A percentile compares a stretch with the other conserved stretches of the same genome.
phyloP scores from a whole-genome alignment of 2,797 vertebrate species.

The Pangasius djambal region DNA sequence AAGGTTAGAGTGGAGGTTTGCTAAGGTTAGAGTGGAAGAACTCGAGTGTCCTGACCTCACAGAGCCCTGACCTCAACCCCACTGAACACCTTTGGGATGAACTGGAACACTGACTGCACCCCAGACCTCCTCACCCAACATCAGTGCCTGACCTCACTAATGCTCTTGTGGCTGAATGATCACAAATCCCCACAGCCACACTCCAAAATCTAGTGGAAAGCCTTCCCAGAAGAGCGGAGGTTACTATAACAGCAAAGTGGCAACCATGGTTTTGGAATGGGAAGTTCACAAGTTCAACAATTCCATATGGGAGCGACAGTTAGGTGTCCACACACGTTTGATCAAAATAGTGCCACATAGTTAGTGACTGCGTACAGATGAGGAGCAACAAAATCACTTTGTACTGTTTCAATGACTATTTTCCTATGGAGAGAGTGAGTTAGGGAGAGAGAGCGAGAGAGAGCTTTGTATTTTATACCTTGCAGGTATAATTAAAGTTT shows the following conservation, averaged over 20 bases:
- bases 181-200: neutral
- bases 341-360: neutral
- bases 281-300: neutral
- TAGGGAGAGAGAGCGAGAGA: neutral
- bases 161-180: neutral
- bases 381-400: neutral
- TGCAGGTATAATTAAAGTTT: neutral
- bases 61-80: neutral
- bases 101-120: too few species aligned
- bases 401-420: neutral
- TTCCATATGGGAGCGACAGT: neutral
- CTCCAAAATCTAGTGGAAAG: neutral
- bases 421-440: neutral
- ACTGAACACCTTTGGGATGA: neutral
- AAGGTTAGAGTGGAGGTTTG: neutral
- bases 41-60: neutral
- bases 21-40: neutral
- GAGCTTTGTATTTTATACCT: neutral
- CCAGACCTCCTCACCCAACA: neutral
- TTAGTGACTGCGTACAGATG: neutral
- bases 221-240: neutral
- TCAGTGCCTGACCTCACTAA: neutral
- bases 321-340: neutral
- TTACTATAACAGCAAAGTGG: neutral
- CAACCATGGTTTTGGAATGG: neutral